A percentile compares a stretch with the other conserved stretches of the same genome.
Evolutionary conservation across 2,888 invertebrate genomes (phyloP).

Genomic region (Agonum fuliginosum): DNA sequence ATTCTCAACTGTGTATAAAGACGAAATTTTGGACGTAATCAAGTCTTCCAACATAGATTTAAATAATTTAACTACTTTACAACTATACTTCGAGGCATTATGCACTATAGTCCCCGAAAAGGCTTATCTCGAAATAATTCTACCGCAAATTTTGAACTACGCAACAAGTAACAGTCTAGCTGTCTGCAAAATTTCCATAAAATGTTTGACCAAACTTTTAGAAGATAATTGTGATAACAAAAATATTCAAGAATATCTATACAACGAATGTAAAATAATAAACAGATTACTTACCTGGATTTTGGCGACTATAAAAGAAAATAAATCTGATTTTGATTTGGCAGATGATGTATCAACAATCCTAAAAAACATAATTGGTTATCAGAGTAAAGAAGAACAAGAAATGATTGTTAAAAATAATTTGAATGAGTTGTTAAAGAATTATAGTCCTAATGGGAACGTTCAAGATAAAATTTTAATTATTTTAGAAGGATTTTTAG

Average conservation of each 20-base stretch:
- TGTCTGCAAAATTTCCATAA: slow-evolving; percentile 66
- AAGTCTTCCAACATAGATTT: slow-evolving; percentile 70
- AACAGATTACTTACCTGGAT: slow-evolving; percentile 70
- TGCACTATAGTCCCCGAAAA: slow-evolving; percentile 74
- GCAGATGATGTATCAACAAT: slow-evolving; percentile 71
- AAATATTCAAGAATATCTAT: slow-evolving; percentile 71
- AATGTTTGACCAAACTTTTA: slow-evolving; percentile 62
- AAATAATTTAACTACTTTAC: slow-evolving; percentile 62
- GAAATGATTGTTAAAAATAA: slow-evolving; percentile 72
- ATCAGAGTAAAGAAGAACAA: slow-evolving; percentile 72
- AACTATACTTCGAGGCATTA: slow-evolving; percentile 71
- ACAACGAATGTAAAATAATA: slow-evolving; percentile 71
- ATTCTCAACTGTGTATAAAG: slow-evolving; percentile 75
- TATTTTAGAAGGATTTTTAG: slow-evolving; percentile 75
- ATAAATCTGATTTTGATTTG: slow-evolving; percentile 62
- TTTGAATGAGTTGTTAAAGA: slow-evolving; percentile 66
- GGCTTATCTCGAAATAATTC: slow-evolving; percentile 73
- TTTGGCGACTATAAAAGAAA: slow-evolving; percentile 41
- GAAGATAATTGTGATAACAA: slow-evolving; percentile 62
- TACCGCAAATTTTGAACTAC: slow-evolving; percentile 62
- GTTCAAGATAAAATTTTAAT: slow-evolving; percentile 71
- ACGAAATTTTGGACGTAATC: slow-evolving; percentile 75
- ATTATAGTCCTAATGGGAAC: slow-evolving; percentile 69
- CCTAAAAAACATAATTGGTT: slow-evolving; percentile 72
- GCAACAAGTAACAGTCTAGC: slow-evolving; percentile 66